Percentiles rank a stretch among this genome's conserved stretches.
Evolutionary conservation across 2,797 vertebrate species (phyloP).

Genomic region (Pseudochirops cupreus): DNA sequence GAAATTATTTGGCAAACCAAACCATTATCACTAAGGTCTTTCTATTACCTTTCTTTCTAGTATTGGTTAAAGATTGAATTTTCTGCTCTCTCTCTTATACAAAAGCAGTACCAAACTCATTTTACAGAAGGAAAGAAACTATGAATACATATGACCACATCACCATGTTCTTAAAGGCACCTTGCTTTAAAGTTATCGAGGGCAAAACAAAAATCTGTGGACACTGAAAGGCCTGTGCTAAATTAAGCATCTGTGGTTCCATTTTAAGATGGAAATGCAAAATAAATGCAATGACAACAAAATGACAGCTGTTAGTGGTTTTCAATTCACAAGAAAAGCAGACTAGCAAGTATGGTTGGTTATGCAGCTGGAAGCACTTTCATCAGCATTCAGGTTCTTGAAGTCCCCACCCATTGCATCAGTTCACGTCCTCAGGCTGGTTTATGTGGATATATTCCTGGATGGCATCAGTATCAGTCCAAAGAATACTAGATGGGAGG

Average conservation of each 20-base stretch:
- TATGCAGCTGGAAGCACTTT: constrained; percentile 39
- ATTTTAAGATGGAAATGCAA: constrained; percentile 18
- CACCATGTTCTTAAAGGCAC: constrained; percentile 38
- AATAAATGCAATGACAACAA: constrained; percentile 24
- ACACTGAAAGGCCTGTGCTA: constrained; percentile 12
- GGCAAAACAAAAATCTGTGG: constrained; percentile 36
- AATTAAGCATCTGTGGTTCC: constrained; percentile 11
- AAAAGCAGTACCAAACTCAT: background rate
- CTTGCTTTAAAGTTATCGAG: constrained; percentile 29
- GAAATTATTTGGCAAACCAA: background rate
- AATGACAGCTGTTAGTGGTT: background rate
- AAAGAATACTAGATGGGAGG: background rate
- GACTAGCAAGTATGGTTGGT: background rate
- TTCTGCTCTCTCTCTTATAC: constrained; percentile 40
- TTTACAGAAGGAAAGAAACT: constrained; percentile 20
- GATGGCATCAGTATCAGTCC: constrained; percentile 21
- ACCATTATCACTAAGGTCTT: background rate
- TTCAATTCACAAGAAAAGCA: constrained; percentile 21
- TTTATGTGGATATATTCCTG: constrained; percentile 28
- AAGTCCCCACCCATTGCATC: background rate
- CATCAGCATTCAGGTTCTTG: background rate
- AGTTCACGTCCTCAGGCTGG: background rate
- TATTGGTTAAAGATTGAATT: background rate
- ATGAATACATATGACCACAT: background rate
- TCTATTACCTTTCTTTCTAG: background rate